Base-by-base conservation (phyloP, 2,113 vertebrate genomes). In the Microtus ochrogaster region DNA sequence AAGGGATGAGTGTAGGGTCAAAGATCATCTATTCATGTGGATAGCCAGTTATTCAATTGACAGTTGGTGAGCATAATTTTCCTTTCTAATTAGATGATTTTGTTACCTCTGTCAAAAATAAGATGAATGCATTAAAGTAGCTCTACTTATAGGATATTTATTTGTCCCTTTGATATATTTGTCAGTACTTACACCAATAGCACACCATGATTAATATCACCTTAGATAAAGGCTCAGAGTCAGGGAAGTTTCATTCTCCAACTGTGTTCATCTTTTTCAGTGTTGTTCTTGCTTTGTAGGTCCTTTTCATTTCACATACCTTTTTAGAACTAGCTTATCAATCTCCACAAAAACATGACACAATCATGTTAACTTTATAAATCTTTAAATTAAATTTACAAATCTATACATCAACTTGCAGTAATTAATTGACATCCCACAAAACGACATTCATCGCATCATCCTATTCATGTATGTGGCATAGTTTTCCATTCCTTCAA, bases 51-150 rank as follows among this genome's bases (percentile, higher is more conserved):
- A 52, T 39, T 85, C 17, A 44, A 30, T 16, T 93, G 82, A 28
- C 66, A 89, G 26, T 93, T 94, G 52, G 65, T 94, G n/a, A 91
- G 76, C 70, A 91, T 2, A 86, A 52, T 73, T 94, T 93, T 61
- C 41, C 39, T 89, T 93, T 94, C 68, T 91, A 30, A 82, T 72
- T 91, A 76, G 19, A 79, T 92, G 76, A n/a, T 33, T 63, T 89
- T 91, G 68, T n/a, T 58, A 96, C 13, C 30, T 78, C 94, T 91
- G 90, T 93, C 28, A 89, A 93, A 93, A 82, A 68, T 82, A 89
- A 89, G 84, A 73, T 73, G 55, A 65, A 28, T 86, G 0, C 30
- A 85, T 88, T 84, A 91, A 79, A 72, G 44, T 91, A 22, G 13
- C n/a, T 95, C 30, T 73, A 82, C 65, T 97, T 88, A 47, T 65